phyloP scores from a whole-genome alignment of 2,888 invertebrate genomes.

The Platynereis dumerilii region DNA sequence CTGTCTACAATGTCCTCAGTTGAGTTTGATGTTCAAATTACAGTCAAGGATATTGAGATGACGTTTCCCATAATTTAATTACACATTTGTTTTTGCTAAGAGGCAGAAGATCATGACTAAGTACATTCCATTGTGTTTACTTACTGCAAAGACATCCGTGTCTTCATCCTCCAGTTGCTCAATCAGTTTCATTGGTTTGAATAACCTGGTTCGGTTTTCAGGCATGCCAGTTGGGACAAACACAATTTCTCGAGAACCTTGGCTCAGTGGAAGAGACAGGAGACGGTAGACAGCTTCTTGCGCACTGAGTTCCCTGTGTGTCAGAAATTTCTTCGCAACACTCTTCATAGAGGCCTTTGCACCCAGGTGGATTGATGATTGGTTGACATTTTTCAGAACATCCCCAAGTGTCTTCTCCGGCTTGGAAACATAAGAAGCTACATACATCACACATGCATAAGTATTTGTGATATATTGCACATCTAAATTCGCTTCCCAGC shows the following conservation, averaged over 20 bases:
- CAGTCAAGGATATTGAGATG: too few species aligned
- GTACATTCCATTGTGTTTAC: too few species aligned
- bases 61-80: too few species aligned
- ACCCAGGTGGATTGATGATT: constrained; percentile 41
- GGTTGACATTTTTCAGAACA: constrained; percentile 36
- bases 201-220: constrained; percentile 41
- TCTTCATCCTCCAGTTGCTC: constrained; percentile 34
- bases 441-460: constrained; percentile 54
- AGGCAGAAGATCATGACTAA: too few species aligned
- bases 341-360: constrained; percentile 35
- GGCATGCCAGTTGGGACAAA: constrained; percentile 39
- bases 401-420: constrained; percentile 23
- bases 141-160: too few species aligned
- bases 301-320: constrained; percentile 39
- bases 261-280: constrained; percentile 36
- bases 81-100: too few species aligned
- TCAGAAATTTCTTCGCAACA: constrained; percentile 37
- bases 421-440: constrained; percentile 40
- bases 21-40: too few species aligned
- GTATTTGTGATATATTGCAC: constrained; percentile 55
- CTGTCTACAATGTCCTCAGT: too few species aligned
- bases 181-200: constrained; percentile 40
- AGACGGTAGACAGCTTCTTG: constrained; percentile 42
- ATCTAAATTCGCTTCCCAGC: constrained; percentile 57
- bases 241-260: constrained; percentile 27